phyloP scores from a whole-genome alignment of 2,888 invertebrate genomes.

The Willowsia nigromaculata region DNA sequence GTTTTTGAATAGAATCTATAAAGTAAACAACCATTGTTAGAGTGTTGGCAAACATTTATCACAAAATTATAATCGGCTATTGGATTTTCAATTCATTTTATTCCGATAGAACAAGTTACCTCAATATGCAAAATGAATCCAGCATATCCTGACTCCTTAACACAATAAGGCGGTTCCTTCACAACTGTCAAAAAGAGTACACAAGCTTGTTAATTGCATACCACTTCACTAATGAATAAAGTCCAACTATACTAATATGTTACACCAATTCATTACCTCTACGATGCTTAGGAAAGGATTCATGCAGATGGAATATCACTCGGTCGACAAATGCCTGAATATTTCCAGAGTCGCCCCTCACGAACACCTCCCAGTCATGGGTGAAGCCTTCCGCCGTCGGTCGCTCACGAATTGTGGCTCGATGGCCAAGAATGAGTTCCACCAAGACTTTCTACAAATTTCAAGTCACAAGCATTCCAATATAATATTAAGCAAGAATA shows the following conservation, averaged over 20 bases:
- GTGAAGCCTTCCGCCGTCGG: slow-evolving; percentile 94
- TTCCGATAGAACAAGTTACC: slow-evolving; percentile 81
- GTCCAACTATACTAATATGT: not conserved
- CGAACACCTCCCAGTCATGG: slow-evolving; percentile 98
- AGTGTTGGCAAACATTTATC: no score
- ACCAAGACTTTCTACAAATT: slow-evolving; percentile 75
- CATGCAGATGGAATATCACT: slow-evolving; percentile 92
- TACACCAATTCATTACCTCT: slow-evolving; percentile 85
- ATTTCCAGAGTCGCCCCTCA: slow-evolving; percentile 92
- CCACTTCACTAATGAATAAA: not conserved
- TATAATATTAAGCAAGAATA: not conserved
- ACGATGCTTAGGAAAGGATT: slow-evolving; percentile 94
- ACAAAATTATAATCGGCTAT: no score
- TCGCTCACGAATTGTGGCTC: slow-evolving; percentile 89
- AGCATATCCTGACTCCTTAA: slow-evolving; percentile 97
- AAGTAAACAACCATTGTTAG: not conserved
- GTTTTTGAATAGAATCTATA: slow-evolving; percentile 84
- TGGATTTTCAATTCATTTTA: no score
- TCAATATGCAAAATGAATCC: slow-evolving; percentile 95
- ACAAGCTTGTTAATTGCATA: slow-evolving; percentile 9
- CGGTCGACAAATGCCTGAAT: slow-evolving; percentile 95
- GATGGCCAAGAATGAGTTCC: slow-evolving; percentile 85
- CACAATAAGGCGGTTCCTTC: slow-evolving; percentile 93
- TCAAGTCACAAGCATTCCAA: not conserved
- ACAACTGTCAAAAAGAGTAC: slow-evolving; percentile 85